Evolutionary conservation across 1,140 invertebrate species (phyloP), one percentile per base, ranked within the genome.

Genomic region (Radopholus similis): DNA sequence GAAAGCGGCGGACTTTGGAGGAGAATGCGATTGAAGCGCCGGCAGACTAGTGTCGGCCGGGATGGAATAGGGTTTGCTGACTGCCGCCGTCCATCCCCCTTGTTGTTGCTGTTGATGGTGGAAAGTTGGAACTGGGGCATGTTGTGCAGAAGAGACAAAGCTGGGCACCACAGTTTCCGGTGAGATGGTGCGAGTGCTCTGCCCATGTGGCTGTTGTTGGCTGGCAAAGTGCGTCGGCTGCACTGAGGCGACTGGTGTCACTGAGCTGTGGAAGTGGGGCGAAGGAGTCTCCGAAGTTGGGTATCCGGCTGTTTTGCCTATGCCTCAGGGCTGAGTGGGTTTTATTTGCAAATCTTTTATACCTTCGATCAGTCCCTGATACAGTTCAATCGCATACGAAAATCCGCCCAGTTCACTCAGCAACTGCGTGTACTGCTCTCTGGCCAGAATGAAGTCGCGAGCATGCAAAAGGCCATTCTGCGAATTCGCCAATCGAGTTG

Each of bases 381-480:
- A 60, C 21, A 62, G 58, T 30, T 62, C 40, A 26, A 62, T 42
- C n/a, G 40, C 42, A 47, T 49, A 2, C 23, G 40, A 34, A 28
- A 66, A 67, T 2, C 73, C 73, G n/a, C 73, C 73, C n/a, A 60
- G 59, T 28, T 78, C 71, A 6, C 47, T 42, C 26, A 75, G 30
- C 64, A 75, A 34, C 32, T 67, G 37, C 9, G 73, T 58, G 64
- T 77, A 75, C n/a, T 75, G 58, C 35, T 37, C 9, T 11, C 72
- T 37, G 47, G 55, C 58, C 11, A 51, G 59, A 9, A 28, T 21
- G 1, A 68, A 77, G 9, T 56, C 23, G 15, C 21, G 21, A 5
- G 34, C 37, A 21, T 59, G 35, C 21, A 34, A 37, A 18, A 38
- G 35, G 6, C 4, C 4, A 8, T 32, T 30, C 18, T 63, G 23